phyloP scores from a whole-genome alignment of 1,140 invertebrate genomes.

The Grapholita molesta region DNA sequence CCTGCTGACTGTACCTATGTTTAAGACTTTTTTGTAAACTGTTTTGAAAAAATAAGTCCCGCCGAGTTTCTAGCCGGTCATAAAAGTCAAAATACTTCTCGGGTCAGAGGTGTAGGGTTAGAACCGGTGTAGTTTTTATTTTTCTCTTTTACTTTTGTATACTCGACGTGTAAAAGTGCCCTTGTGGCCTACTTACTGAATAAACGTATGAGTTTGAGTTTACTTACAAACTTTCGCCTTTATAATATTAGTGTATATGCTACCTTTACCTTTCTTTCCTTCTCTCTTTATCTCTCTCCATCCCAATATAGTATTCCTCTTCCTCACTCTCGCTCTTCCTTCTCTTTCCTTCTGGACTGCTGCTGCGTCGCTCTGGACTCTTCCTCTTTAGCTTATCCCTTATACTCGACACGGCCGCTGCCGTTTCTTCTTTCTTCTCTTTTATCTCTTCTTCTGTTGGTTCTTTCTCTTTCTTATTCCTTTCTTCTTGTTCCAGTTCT shows the following conservation, averaged over 20 bases:
- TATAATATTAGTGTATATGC: neutral
- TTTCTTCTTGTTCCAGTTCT: constrained; percentile 58
- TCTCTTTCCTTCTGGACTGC: constrained; percentile 38
- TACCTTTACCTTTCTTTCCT: constrained; percentile 82
- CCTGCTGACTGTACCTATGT: no score
- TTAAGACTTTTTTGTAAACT: no score
- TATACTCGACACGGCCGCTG: constrained; percentile 71
- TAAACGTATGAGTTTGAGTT: no score
- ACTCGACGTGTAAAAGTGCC: no score
- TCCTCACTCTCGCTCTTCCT: constrained; percentile 52
- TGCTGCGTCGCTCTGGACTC: constrained; percentile 53
- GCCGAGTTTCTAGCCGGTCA: no score
- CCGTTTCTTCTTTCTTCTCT: constrained; percentile 49
- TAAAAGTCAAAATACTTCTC: no score
- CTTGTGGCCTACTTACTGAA: no score
- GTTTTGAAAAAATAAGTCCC: no score
- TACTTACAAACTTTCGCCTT: neutral
- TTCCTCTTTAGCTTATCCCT: constrained; percentile 75
- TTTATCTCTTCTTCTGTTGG: constrained; percentile 34
- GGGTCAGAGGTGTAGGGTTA: no score
- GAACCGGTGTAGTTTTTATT: no score
- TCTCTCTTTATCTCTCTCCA: constrained; percentile 82
- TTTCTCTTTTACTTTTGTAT: no score
- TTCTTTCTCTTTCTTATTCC: constrained; percentile 31
- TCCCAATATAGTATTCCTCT: constrained; percentile 84